phyloP scores from a whole-genome alignment of 1,140 invertebrate species.

The Oryctes rhinoceros region DNA sequence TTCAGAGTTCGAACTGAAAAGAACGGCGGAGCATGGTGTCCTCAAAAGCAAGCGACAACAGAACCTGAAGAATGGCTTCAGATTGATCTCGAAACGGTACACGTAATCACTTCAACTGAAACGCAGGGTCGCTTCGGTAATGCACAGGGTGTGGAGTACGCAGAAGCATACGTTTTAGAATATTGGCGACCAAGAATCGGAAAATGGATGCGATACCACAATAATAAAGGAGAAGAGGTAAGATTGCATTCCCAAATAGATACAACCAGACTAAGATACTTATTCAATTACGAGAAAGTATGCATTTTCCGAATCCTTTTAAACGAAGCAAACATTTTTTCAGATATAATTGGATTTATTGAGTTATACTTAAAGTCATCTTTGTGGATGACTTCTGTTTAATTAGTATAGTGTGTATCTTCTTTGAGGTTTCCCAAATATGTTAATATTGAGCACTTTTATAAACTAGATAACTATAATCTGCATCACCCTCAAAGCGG shows the following conservation, averaged over 20 bases:
- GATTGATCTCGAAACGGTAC: slow-evolving; percentile 76
- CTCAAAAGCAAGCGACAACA: slow-evolving; percentile 74
- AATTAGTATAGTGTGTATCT: too few relatives aligned
- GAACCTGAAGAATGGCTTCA: slow-evolving; percentile 81
- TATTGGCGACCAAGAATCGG: slow-evolving; percentile 77
- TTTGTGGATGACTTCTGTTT: too few relatives aligned
- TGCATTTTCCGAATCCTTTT: too few relatives aligned
- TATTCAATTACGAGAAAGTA: too few relatives aligned
- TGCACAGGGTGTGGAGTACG: slow-evolving; percentile 81
- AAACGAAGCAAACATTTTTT: too few relatives aligned
- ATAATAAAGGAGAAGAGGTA: slow-evolving; percentile 76
- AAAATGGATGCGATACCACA: slow-evolving; percentile 78
- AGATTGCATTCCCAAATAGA: not conserved
- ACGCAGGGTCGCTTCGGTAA: slow-evolving; percentile 89
- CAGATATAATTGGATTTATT: too few relatives aligned
- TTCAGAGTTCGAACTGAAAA: slow-evolving; percentile 78
- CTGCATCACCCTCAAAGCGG: too few relatives aligned
- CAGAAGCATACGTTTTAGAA: slow-evolving; percentile 80
- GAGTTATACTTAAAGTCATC: too few relatives aligned
- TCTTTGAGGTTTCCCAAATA: too few relatives aligned
- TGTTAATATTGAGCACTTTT: too few relatives aligned
- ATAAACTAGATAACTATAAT: too few relatives aligned
- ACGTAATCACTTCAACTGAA: slow-evolving; percentile 82
- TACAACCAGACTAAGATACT: too few relatives aligned
- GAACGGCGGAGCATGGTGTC: slow-evolving; percentile 88